Base-by-base conservation (phyloP, 23 tunicate species). In the Botrylloides violaceus region DNA sequence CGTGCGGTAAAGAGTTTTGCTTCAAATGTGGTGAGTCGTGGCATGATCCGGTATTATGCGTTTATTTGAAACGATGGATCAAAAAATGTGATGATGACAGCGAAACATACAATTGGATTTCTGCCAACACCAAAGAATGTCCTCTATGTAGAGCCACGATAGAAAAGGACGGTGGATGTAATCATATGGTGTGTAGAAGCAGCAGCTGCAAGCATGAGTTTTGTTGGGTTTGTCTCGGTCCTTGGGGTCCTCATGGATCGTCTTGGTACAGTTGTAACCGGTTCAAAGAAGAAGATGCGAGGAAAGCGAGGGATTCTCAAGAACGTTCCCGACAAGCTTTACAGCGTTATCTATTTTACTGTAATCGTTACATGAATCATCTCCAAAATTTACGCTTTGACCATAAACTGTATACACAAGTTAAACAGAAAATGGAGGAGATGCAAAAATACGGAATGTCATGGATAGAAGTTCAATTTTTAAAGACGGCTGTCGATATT, bases 31-130 rank as follows among this genome's bases (percentile, higher is more conserved):
- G 98, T 12, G 89, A 93, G 62, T 34, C 88, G 21, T 93, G 98
- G 98, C 98, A 93, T 36, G 94, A 81, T 47, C 98, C 98, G 5
- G 94, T 92, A 59, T 23, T 66, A 66, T 88, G 96, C 66, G n/a
- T 66, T 88, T 87, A 83, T 38, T 76, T 95, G 66, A 74, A 66
- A 27, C 87, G 81, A 72, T 93, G 98, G 98, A 49, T 76, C 26
- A 93, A 85, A 66, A 93, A 93, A 61, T 93, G 98, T 71, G 98
- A 85, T 49, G 98, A 93, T 71, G 98, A 93, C 79, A 85, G 94
- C 37, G 98, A 93, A 60, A 93, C 98, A n/a, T 93, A 77, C 9
- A 81, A 93, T 57, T 93, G 98, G 98, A 93, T 93, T 31, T 74
- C 83, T 19, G 98, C 98, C 34, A 85, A 93, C 62, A 93, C 98